These are phyloP conservation scores for Stenchaetothrips biformis DNA, from an alignment of 2,888 invertebrate genomes.

Conservation along the genomic window DNA sequence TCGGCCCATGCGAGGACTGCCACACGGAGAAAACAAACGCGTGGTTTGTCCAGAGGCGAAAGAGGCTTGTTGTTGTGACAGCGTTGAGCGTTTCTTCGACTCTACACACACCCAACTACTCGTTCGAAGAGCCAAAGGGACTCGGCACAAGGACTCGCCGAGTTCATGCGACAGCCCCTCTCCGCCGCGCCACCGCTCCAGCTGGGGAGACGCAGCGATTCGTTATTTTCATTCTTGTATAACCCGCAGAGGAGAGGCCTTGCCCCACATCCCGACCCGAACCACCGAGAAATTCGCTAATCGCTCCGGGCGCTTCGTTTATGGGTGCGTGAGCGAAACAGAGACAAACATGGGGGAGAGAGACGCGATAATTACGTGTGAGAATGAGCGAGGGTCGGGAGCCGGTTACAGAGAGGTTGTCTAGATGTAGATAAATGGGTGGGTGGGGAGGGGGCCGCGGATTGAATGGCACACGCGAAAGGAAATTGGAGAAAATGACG, in stretches of 20 bases:
- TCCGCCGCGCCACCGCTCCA: neutral
- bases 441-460: neutral
- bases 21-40: neutral
- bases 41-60: no score
- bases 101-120: no score
- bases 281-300: conserved; percentile 16
- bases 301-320: conserved; percentile 22
- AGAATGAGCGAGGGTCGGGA: neutral
- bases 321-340: conserved; percentile 21
- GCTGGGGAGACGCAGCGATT: neutral
- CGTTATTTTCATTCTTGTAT: conserved; percentile 14
- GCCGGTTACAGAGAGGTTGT: neutral
- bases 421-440: neutral
- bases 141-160: no score
- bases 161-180: neutral
- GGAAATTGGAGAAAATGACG: neutral
- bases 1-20: neutral
- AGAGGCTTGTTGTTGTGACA: no score
- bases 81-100: neutral
- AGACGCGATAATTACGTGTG: conserved; percentile 27
- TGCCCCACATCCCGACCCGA: conserved; percentile 25
- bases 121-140: no score
- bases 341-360: conserved; percentile 29
- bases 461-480: neutral
- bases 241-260: conserved; percentile 1